A percentile compares a stretch with the other conserved stretches of the same genome.
Conservation (phyloP, 1,140 invertebrate genomes). For the Diabrotica undecimpunctata region DNA sequence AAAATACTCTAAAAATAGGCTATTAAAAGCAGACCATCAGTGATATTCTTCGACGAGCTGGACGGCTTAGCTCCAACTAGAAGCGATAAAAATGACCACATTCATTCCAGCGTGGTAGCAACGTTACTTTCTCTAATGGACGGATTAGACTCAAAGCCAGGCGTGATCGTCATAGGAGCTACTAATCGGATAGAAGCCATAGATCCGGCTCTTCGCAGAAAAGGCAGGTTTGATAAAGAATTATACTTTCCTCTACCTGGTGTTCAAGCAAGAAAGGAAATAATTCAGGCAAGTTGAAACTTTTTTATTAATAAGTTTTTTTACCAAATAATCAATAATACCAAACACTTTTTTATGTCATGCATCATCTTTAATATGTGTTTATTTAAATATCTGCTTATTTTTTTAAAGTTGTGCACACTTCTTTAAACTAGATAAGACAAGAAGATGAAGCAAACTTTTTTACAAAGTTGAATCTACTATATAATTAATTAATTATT, state of each 20-base stretch:
- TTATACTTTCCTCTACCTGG: constrained; percentile 68
- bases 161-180: constrained; percentile 77
- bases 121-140: constrained; percentile 88
- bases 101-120: constrained; percentile 86
- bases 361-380: too few species aligned
- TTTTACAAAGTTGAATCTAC: too few species aligned
- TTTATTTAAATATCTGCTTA: too few species aligned
- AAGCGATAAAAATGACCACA: constrained; percentile 84
- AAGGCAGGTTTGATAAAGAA: constrained; percentile 82
- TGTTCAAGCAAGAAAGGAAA: constrained; percentile 51
- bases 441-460: too few species aligned
- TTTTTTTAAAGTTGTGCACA: too few species aligned
- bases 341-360: too few species aligned
- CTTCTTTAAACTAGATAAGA: too few species aligned
- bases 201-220: constrained; percentile 74
- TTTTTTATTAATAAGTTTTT: background rate
- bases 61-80: constrained; percentile 82
- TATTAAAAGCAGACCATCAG: constrained; percentile 73
- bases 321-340: constrained; percentile 4
- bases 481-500: too few species aligned
- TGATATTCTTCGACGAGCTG: constrained; percentile 88
- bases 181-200: constrained; percentile 80
- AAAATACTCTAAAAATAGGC: constrained; percentile 52
- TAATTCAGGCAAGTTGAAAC: constrained; percentile 29
- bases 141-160: constrained; percentile 66